Base-by-base conservation (phyloP, 2,797 vertebrate species). In the Ciconia nigra region DNA sequence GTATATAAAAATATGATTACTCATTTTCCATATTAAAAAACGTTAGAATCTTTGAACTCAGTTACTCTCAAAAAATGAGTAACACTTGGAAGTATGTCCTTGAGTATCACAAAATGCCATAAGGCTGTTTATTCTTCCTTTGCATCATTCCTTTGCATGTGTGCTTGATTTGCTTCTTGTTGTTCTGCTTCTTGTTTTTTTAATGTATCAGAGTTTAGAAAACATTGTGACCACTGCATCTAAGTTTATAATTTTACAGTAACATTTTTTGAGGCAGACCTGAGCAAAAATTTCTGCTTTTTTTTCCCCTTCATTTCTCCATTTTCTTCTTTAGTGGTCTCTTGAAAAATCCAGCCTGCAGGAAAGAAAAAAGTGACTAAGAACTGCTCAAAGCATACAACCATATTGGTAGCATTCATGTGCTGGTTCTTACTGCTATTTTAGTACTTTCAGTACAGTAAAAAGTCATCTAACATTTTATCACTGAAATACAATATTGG, bases 291-390 rank as follows among this genome's bases (percentile, higher is more conserved):
- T 35, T 84, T 90, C 92, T 98, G 93, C 16, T 52, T 89, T 49
- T 83, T 51, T 55, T 46, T 95, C 97, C 91, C 97, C 9, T 98
- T 98, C 82, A 98, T 87, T 99, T 99, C 90, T 99, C 98, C 98
- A 99, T 98, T 97, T 99, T 99, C 93, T 99, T 99, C 94, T 99
- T 98, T 52, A 99, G 97, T 94, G 99, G 99, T 95, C 99, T 99
- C 98, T 99, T 99, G 98, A 99, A 99, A 98, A 99, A 99, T 94
- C 99, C 99, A 97, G 99, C 98, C 99, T 99, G 95, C 92, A 96
- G 78, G 80, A 96, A 93, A 93, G 15, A 63, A 39, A 93, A 76
- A 96, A 18, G 8, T 21, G 2, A 80, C 33, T 93, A 84, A 91
- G 57, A 84, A 77, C 13, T 82, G 24, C 52, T 69, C 21, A 61